Base-by-base conservation (phyloP, 2,797 vertebrate genomes). In the Hydrocynus forskahlii region DNA sequence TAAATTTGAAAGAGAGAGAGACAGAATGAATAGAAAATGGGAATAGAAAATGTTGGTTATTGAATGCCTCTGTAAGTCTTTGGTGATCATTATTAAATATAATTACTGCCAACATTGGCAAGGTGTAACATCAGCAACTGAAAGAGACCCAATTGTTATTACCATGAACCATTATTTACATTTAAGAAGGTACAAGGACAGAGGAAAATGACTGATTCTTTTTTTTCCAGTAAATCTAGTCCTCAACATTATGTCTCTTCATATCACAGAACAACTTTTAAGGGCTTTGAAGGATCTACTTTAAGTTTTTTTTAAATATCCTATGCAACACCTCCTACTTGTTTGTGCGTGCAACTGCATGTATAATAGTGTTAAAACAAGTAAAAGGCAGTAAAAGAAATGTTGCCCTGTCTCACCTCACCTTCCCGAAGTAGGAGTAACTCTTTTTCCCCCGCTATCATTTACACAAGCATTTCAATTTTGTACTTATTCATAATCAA, bases 71-170 rank as follows among this genome's bases (percentile, higher is more conserved):
- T 66, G 63, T 81, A 88, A 86, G 86, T 85, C 89, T 85, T 89
- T 89, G 82, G 82, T 86, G 66, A 92, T 92, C 89, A 85, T 59
- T 83, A 89, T 89, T 91, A 93, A 91, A 91, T 88, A 91, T 89
- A 93, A 92, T 93, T 90, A 93, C 76, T n/a, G 73, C 74, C 87
- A 89, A 93, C 89, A 92, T 92, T 92, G 87, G 66, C 82, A 76
- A 82, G 83, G 85, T 89, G 85, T 82, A 83, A 91, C 76, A 67
- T 81, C 70, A 81, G 86, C 88, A 86, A 86, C 83, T 80, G 86
- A 92, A 88, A 74, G 64, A 86, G 85, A 89, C 79, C 63, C 59
- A 60, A 89, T 88, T 89, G 83, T 91, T 89, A 79, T 73, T 75
- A 87, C 85, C 75, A 85, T 6, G 43, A 88, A 88, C 82, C 84